Evolutionary conservation across 30 jellyfish, hydroid and myxozoan genomes (phyloP), one percentile per base, ranked within the genome.

Genomic region (Aurelia aurita complex sp. Pacific): DNA sequence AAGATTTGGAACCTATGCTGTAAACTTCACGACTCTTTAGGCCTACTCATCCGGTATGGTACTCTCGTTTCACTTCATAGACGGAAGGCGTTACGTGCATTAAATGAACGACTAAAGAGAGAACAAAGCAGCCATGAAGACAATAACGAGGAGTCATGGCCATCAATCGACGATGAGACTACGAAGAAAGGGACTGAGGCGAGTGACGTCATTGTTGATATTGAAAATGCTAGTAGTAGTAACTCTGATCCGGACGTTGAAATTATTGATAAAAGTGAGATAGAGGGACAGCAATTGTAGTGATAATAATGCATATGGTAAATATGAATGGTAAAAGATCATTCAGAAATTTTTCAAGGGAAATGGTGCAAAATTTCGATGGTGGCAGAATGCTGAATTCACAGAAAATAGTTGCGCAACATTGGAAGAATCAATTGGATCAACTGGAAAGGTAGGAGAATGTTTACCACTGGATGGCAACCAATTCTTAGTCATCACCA

Each of bases 51-150:
- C 52, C 5, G 51, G 51, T 40, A 2, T n/a, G n/a, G n/a, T n/a
- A n/a, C n/a, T n/a, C n/a, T 9, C 51, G 4, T 1, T 40, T 40
- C 7, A 40, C 51, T 10, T 80, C 77, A 19, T 72, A 95, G 99
- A 83, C 88, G 95, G 69, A 95, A 95, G 72, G 99, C 99, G 18
- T 77, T 95, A 82, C 97, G 99, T 54, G 99, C 99, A 16, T 80
- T 95, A 53, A 95, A 95, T 62, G 97, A 95, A 53, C 85, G 99
- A 34, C 83, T 95, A 81, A 87, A 67, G 19, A 81, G 73, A 64
- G 91, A 85, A 86, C 87, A 90, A 70, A 71, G 80, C 29, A 82
- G 57, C 65, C 74, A 69, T 5, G 82, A 83, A 34, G 90, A 87
- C 9, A 81, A 80, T 2, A 73, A 59, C 57, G 97, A 89, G 5